Evolutionary conservation across 2,113 vertebrate species (phyloP), one percentile per base, ranked within the genome.

Genomic region (Anhinga rufa): DNA sequence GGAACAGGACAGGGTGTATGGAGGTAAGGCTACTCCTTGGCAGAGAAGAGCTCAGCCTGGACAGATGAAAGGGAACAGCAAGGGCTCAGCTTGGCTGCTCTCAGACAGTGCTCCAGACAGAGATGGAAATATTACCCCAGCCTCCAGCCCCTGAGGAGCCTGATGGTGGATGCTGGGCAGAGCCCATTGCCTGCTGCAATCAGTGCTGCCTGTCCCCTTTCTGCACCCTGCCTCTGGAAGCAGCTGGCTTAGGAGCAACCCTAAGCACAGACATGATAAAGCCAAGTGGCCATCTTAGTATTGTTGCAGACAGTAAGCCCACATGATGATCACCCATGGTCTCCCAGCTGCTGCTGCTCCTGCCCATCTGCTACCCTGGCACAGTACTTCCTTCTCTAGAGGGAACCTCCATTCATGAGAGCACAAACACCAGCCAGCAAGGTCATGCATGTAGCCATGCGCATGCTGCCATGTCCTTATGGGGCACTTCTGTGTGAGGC

Each of bases 281-380:
- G 34, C 17, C 87, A 90, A 93, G 87, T 52, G 51, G 80, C 42
- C 28, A 3, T 79, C 92, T 78, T 55, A 77, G 84, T 88, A 76
- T 11, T 68, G 57, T 64, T 68, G 80, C 75, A 64, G 68, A 65
- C 14, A 46, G 9, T 64, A 64, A 94, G 64, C 34, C 71, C 69
- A 89, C 61, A 54, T 65, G 78, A 95, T 91, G 87, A 97, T 78
- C 95, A 82, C 91, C 55, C 88, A 82, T 95, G 90, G 90, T 83
- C 74, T 92, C 92, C 94, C 94, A 96, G 90, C 80, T 93, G 95
- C 96, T 91, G 80, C 54, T 94, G 82, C 94, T 96, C 86, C 90
- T 87, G 64, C n/a, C 97, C 97, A 96, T 98, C 97, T 98, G 97
- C 95, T 92, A 64, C n/a, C 26, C 78, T 98, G 97, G 97, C 95